Base-by-base conservation (phyloP, 2,797 vertebrate genomes). In the Pseudochromis fuscus region DNA sequence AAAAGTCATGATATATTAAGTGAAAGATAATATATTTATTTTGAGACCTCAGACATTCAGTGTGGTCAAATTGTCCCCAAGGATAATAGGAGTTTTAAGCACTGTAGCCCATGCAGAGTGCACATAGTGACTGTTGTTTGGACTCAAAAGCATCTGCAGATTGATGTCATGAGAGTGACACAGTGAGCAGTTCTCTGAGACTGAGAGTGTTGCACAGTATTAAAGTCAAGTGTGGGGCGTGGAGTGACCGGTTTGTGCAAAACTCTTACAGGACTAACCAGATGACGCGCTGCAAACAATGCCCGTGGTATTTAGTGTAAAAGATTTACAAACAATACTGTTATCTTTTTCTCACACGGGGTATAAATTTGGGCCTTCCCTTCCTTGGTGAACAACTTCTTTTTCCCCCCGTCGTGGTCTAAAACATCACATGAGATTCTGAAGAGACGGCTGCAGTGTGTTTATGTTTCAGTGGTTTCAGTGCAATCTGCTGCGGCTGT, bases 191-290 rank as follows among this genome's bases (percentile, higher is more conserved):
- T 52, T 42, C 27, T 16, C 59, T 56, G 63, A 60, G 68, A 69
- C 46, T 45, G 5, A 27, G 23, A 77, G 37, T 52, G 40, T 63
- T 53, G 42, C 50, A 38, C 35, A 50, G 62, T 67, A 30, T 80
- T 45, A 63, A 50, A 38, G n/a, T n/a, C n/a, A n/a, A n/a, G 25
- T 59, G 19, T 24, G 51, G 51, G 85, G 83, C 27, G 86, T 86
- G 87, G 90, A 88, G 80, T 65, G 81, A 90, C 91, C 38, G 21
- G 91, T 91, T 90, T 87, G 77, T 66, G 38, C 42, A 40, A 76
- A 82, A 64, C 66, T 60, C 79, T 42, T 87, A 85, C 90, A 82
- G 84, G 89, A 82, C 67, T 81, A 63, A 89, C 89, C 71, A 79
- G 89, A 88, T 76, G 63, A 67, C 59, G 63, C 42, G 62, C 58